Conservation (phyloP, 2,113 vertebrate species). For the Entomyzon cyanotis region DNA sequence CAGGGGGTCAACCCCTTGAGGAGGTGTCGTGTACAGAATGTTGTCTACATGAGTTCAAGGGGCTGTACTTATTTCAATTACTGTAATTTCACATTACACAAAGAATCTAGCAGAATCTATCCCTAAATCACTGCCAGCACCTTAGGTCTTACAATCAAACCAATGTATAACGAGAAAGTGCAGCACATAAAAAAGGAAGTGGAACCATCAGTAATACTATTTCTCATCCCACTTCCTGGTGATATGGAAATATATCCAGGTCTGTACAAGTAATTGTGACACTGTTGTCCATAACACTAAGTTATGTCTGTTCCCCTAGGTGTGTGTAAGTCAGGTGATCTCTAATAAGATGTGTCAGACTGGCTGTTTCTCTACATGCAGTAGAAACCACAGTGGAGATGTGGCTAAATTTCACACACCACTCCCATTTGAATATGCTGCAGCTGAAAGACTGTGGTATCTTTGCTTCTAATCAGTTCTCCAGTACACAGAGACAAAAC, state of each 20-base stretch:
- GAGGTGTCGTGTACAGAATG: fast-evolving
- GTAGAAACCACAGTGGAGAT: not conserved
- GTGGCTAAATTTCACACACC: not conserved
- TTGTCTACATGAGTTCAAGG: not conserved
- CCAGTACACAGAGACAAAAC: not conserved
- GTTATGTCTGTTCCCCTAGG: not conserved
- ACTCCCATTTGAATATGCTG: not conserved
- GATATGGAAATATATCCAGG: not conserved
- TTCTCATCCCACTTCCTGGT: not conserved
- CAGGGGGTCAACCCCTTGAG: not conserved
- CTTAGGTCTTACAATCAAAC: not conserved
- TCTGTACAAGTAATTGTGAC: not conserved
- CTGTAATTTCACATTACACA: not conserved
- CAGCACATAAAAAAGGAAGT: not conserved
- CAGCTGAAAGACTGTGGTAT: not conserved
- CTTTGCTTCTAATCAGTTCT: not conserved
- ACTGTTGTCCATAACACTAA: not conserved
- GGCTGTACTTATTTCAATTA: not conserved
- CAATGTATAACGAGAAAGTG: not conserved
- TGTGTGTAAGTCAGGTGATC: not conserved
- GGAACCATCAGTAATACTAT: not conserved
- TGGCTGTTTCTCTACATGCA: fast-evolving
- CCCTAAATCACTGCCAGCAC: not conserved
- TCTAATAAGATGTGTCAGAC: fast-evolving
- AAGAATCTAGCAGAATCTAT: not conserved